phyloP scores from a whole-genome alignment of 2,113 vertebrate species.

The Eubucco bourcierii region DNA sequence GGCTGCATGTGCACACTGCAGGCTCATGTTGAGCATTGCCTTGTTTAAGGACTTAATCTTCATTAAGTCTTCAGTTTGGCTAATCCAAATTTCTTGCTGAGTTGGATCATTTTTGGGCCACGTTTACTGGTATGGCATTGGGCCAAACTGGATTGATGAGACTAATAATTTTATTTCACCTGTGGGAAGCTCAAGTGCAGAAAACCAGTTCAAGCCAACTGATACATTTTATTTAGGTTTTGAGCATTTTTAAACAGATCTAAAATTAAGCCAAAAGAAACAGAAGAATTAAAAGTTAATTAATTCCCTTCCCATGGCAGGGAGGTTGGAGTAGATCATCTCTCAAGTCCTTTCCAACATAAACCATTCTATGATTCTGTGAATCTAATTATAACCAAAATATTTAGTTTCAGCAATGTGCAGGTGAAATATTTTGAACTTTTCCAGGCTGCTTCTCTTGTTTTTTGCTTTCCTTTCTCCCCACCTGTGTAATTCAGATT shows the following conservation, averaged over 20 bases:
- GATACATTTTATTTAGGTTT: not conserved
- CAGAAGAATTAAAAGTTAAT: not conserved
- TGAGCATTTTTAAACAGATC: not conserved
- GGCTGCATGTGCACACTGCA: too few species aligned
- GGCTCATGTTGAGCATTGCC: too few species aligned
- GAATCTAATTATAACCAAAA: not conserved
- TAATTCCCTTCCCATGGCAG: too few species aligned
- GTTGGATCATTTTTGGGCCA: not conserved
- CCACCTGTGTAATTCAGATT: not conserved
- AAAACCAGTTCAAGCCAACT: not conserved
- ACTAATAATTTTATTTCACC: not conserved
- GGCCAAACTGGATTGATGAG: not conserved
- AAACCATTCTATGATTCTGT: too few species aligned
- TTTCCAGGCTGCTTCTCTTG: not conserved
- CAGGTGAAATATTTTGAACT: not conserved
- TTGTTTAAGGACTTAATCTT: not conserved
- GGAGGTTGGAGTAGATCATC: too few species aligned
- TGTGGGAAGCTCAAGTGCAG: not conserved
- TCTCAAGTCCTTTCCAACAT: too few species aligned
- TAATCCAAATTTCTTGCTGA: not conserved
- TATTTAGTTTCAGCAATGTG: not conserved
- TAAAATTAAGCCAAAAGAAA: not conserved
- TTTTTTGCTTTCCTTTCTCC: not conserved
- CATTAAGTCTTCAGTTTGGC: not conserved
- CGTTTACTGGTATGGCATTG: not conserved